Evolutionary conservation across 2,797 vertebrate species (phyloP), one percentile per base, ranked within the genome.

Genomic region (Rhabdophis nuchalis): DNA sequence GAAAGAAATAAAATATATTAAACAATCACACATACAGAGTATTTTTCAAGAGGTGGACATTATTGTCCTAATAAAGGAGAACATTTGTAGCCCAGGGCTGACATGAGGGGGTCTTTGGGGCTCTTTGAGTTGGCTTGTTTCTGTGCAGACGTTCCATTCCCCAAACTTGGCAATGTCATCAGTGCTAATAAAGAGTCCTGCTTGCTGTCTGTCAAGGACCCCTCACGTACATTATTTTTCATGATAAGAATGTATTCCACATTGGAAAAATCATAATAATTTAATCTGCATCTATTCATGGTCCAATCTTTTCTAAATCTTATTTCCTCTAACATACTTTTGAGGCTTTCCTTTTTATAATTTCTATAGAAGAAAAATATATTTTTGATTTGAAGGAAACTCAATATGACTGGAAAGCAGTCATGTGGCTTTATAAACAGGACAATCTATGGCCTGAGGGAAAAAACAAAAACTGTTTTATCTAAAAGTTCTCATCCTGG

Each of bases 301-400:
- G 36, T 29, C 20, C 61, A 18, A n/a, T 86, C 25, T 1, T 23
- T 56, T 90, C 52, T 88, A 89, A 82, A 50, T 91, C 86, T 23
- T 2, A 46, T 14, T n/a, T 95, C 85, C 86, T 61, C 90, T 93
- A 27, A 77, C 96, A 41, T 94, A 93, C 87, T 93, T 98, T 95
- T 53, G 86, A 60, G 92, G 1, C 94, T 94, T 27, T 54, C 1
- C 94, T 32, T 94, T 32, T 94, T 93, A 94, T 98, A 98, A 29
- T 98, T 98, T 93, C 97, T 98, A 85, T 96, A 97, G 68, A 97
- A 97, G 18, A 96, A 92, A 92, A 98, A 97, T 88, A 96, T 97
- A 10, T 94, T 94, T 96, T 96, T 96, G 96, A 97, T 93, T 96
- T 98, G 2, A 95, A 94, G 0, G 98, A 98, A 94, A 94, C 61